These are phyloP conservation scores for Paralichthys olivaceus DNA, from an alignment of 2,113 vertebrate species.

Conservation along the genomic window DNA sequence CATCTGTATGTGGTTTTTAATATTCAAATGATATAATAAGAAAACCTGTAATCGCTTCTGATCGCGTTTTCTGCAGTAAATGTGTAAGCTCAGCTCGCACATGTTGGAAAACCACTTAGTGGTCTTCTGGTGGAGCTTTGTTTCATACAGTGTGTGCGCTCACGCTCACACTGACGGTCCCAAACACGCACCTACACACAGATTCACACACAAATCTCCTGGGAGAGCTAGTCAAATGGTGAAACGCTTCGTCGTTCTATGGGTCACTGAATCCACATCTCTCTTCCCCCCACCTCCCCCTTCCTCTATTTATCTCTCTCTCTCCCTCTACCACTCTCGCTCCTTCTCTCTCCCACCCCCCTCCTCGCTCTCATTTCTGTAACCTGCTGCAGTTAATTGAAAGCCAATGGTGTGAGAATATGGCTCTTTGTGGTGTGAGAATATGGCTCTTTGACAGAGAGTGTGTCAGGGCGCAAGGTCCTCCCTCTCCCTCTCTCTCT, in stretches of 20 bases:
- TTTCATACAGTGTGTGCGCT: conserved; percentile 19
- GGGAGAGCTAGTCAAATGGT: conserved; percentile 69
- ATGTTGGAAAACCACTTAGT: conserved; percentile 53
- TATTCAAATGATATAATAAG: conserved; percentile 16
- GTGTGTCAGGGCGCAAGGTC: conserved; percentile 45
- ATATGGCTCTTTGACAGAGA: conserved; percentile 76
- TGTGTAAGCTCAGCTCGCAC: conserved; percentile 25
- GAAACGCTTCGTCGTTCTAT: conserved; percentile 62
- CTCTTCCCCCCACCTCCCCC: conserved; percentile 23
- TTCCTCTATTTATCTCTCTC: conserved; percentile 6
- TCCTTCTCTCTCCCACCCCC: conserved; percentile 22
- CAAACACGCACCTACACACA: conserved; percentile 29
- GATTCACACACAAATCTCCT: conserved; percentile 66
- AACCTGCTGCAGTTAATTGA: conserved; percentile 78
- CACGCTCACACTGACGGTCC: conserved; percentile 20
- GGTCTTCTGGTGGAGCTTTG: conserved; percentile 31
- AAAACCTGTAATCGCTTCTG: conserved; percentile 37
- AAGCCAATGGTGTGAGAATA: conserved; percentile 81
- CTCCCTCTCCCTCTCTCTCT: conserved; percentile 13
- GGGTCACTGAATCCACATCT: conserved; percentile 66
- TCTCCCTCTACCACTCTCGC: conserved; percentile 11
- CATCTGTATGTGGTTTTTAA: background rate
- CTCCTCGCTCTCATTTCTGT: conserved; percentile 63
- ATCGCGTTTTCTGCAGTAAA: conserved; percentile 25
- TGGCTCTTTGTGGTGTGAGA: conserved; percentile 77